phyloP scores from a whole-genome alignment of 2,888 invertebrate species.

The Andrena bucephala region DNA sequence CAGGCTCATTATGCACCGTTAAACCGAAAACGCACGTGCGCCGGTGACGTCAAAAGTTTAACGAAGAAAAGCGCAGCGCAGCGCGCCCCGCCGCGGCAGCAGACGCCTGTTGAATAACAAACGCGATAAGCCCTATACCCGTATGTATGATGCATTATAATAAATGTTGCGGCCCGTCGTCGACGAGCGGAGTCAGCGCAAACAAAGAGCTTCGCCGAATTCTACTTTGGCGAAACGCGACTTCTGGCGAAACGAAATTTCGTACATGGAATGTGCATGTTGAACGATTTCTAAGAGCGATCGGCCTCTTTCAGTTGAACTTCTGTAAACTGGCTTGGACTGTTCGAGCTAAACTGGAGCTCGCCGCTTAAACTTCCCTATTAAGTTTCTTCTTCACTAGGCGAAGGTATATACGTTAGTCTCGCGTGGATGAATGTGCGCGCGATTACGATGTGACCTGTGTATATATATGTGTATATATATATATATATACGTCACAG shows the following conservation, averaged over 20 bases:
- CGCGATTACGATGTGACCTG: background rate
- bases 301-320: background rate
- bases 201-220: constrained; percentile 25
- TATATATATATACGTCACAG: background rate
- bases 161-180: constrained; percentile 31
- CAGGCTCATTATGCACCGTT: constrained; percentile 32
- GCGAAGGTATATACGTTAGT: background rate
- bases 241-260: background rate
- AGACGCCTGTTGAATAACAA: constrained; percentile 47
- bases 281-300: background rate
- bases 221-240: constrained; percentile 5
- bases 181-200: constrained; percentile 7
- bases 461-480: background rate
- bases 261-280: background rate
- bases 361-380: no score
- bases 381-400: no score
- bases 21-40: constrained; percentile 36
- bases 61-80: constrained; percentile 44
- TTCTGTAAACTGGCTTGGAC: no score
- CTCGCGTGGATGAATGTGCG: background rate
- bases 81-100: background rate
- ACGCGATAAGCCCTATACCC: background rate
- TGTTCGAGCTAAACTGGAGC: no score
- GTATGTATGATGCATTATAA: constrained; percentile 37
- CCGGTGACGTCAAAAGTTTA: constrained; percentile 54